Percentiles rank a stretch among this genome's conserved stretches.
Conservation (phyloP, 1,140 invertebrate species). For the Neotoxoptera formosana region DNA sequence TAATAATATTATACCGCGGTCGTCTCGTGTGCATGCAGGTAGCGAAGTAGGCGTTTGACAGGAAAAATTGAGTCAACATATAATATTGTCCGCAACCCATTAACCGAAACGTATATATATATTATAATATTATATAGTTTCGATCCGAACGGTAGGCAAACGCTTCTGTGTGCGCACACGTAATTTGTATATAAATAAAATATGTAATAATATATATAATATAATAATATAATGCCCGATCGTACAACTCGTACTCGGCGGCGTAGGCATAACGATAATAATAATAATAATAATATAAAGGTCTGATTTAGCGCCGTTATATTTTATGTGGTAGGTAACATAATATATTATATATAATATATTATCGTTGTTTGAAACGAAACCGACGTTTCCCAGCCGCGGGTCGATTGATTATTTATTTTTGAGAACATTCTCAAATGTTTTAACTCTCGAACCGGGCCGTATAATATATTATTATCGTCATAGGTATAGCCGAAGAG, state of each 20-base stretch:
- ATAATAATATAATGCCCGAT: neutral
- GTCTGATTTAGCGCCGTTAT: neutral
- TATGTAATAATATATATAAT: neutral
- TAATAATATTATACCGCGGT: no score
- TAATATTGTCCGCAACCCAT: neutral
- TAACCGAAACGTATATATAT: no score
- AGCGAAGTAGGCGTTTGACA: constrained; percentile 14
- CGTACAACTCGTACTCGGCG: neutral
- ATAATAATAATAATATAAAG: neutral
- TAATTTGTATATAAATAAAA: neutral
- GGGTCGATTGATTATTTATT: neutral
- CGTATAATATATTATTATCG: no score
- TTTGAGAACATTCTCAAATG: constrained; percentile 5
- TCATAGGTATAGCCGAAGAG: no score
- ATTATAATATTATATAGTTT: neutral
- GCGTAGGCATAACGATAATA: neutral
- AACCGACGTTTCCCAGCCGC: neutral
- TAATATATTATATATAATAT: neutral
- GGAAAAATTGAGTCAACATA: constrained; percentile 7
- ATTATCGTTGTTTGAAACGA: neutral
- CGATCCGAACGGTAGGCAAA: neutral
- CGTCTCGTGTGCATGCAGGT: no score
- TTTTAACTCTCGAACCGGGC: no score
- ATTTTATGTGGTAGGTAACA: neutral
- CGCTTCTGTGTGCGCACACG: neutral